These are phyloP conservation scores for Euleptes europaea DNA, from an alignment of 2,113 vertebrate species.

Conservation along the genomic window DNA sequence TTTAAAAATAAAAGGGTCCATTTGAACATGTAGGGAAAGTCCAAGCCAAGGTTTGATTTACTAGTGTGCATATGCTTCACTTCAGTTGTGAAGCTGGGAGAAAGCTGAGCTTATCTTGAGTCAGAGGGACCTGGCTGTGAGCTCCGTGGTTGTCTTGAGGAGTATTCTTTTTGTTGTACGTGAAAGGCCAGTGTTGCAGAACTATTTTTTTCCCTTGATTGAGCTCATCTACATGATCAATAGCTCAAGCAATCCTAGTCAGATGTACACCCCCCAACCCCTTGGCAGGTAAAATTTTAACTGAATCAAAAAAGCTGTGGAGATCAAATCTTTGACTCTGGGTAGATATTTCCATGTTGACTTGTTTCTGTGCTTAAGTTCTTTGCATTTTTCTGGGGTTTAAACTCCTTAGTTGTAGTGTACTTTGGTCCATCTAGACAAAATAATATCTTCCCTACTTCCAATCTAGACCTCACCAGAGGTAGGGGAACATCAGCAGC, in stretches of 20 bases:
- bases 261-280: not conserved
- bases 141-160: not conserved
- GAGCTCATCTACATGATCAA: not conserved
- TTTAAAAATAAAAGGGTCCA: not conserved
- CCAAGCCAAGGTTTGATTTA: not conserved
- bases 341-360: not conserved
- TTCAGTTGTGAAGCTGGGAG: not conserved
- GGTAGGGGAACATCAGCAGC: too few relatives aligned
- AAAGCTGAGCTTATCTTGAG: not conserved
- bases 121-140: not conserved
- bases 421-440: not conserved
- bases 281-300: not conserved
- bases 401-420: too few relatives aligned
- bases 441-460: not conserved
- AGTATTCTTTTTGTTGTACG: not conserved
- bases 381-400: not conserved
- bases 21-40: not conserved
- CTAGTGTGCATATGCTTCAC: not conserved
- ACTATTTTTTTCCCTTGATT: not conserved
- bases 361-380: not conserved
- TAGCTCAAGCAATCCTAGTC: not conserved
- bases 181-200: not conserved
- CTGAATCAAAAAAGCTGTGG: not conserved
- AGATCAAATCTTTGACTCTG: not conserved
- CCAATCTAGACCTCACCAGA: too few relatives aligned